Conservation (phyloP, 2,113 vertebrate species). For the Gallinago jamesoni region DNA sequence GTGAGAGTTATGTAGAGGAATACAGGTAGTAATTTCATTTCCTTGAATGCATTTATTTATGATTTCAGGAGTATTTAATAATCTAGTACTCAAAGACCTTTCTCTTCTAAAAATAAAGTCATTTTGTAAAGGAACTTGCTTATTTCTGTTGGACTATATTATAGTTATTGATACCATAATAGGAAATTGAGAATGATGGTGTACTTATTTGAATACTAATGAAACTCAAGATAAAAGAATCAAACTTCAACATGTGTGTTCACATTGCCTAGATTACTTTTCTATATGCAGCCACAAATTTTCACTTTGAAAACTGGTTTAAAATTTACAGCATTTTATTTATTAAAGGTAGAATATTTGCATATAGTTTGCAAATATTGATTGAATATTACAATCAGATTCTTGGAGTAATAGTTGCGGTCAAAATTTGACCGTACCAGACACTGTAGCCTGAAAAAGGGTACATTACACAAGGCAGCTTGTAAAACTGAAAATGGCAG, state of each 20-base stretch:
- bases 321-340: not conserved
- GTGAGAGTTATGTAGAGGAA: not conserved
- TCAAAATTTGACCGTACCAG: not conserved
- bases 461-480: not conserved
- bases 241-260: not conserved
- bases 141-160: not conserved
- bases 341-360: not conserved
- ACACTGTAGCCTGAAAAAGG: not conserved
- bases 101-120: not conserved
- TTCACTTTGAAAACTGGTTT: not conserved
- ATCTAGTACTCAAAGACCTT: not conserved
- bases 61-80: not conserved
- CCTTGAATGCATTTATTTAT: not conserved
- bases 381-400: not conserved
- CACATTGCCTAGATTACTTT: not conserved
- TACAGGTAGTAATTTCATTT: not conserved
- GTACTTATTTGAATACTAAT: not conserved
- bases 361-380: not conserved
- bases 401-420: not conserved
- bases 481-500: not conserved
- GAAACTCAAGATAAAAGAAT: not conserved
- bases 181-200: not conserved
- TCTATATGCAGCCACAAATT: not conserved
- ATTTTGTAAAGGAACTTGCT: not conserved
- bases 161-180: not conserved